Conservation (phyloP, 1,140 invertebrate species). For the Listronotus oregonensis region DNA sequence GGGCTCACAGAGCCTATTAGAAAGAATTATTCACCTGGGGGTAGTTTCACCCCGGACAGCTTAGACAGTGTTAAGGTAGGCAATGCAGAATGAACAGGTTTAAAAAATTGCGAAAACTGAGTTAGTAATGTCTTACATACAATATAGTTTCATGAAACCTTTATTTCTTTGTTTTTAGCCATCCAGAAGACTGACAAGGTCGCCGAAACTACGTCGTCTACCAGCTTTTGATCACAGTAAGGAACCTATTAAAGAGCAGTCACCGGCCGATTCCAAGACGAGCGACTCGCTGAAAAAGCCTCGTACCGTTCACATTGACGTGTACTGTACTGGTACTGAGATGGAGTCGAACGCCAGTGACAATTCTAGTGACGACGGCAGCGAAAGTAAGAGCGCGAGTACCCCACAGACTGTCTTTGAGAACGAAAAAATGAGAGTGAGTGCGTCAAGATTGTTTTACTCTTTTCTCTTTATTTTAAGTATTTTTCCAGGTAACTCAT, state of each 20-base stretch:
- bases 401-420: conserved; percentile 70
- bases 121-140: background rate
- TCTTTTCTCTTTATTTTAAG: no score
- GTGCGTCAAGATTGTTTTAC: background rate
- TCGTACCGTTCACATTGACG: conserved; percentile 76
- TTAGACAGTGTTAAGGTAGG: conserved; percentile 36
- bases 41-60: conserved; percentile 46
- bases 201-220: conserved; percentile 26
- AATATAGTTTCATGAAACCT: conserved; percentile 3
- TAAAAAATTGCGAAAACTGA: no score
- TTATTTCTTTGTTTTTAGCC: no score
- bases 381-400: conserved; percentile 56
- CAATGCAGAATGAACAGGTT: no score
- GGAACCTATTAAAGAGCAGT: conserved; percentile 32
- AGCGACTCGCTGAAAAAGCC: conserved; percentile 63
- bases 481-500: conserved; percentile 58
- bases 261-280: conserved; percentile 39
- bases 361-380: conserved; percentile 49
- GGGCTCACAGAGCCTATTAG: conserved; percentile 35
- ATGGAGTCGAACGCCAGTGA: conserved; percentile 58
- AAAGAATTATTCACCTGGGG: conserved; percentile 1
- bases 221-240: conserved; percentile 14
- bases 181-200: conserved; percentile 8
- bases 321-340: conserved; percentile 76
- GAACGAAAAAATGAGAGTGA: conserved; percentile 61